Evolutionary conservation across 2,113 vertebrate species (phyloP).

Genomic region (Leucosticte australis): DNA sequence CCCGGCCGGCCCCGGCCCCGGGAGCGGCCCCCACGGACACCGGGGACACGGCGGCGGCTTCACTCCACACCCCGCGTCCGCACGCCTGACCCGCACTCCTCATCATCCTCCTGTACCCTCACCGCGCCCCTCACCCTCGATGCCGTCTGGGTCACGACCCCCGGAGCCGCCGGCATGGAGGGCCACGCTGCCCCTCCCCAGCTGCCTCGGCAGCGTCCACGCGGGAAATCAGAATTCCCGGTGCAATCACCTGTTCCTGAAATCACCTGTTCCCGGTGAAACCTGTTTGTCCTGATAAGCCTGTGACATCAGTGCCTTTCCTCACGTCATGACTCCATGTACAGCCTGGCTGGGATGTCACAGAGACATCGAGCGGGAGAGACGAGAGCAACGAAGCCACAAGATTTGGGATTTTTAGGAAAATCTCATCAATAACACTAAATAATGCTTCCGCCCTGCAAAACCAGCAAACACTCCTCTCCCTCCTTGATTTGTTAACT

Average conservation of each 20-base stretch:
- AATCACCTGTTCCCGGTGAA: not conserved
- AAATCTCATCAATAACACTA: not conserved
- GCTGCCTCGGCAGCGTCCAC: not conserved
- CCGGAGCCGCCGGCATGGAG: not conserved
- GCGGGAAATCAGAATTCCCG: not conserved
- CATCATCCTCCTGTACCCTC: not conserved
- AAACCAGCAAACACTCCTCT: not conserved
- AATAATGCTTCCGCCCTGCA: not conserved
- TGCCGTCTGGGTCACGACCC: not conserved
- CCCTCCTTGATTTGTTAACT: not conserved
- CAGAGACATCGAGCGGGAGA: not conserved
- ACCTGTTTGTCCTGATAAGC: conserved; percentile 17
- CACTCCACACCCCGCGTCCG: not conserved
- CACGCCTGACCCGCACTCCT: not conserved
- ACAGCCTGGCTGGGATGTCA: conserved; percentile 2
- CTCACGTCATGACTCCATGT: not conserved
- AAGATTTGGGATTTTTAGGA: not conserved
- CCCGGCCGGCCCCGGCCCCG: not conserved
- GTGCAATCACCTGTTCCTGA: not conserved
- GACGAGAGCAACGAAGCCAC: not conserved
- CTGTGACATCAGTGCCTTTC: conserved; percentile 71
- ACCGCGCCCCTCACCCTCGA: not conserved
- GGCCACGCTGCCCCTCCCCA: accelerated
- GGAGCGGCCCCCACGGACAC: not conserved
- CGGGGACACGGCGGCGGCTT: not conserved